Conservation (phyloP, 1,140 invertebrate genomes). For the Cephus cinctus region DNA sequence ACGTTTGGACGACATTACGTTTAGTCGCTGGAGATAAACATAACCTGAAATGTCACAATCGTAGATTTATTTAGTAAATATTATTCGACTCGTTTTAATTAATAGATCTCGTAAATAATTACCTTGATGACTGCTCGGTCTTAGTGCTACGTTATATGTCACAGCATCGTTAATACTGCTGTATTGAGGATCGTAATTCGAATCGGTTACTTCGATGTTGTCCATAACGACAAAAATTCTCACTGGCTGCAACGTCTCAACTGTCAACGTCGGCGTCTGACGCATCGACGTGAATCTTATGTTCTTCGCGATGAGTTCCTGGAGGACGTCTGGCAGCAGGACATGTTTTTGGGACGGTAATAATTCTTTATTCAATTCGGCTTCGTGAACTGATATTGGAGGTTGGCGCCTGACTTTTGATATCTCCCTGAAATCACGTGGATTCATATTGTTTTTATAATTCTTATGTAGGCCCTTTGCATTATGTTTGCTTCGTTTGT, state of each 20-base stretch:
- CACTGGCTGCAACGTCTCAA: conserved; percentile 63
- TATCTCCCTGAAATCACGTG: conserved; percentile 45
- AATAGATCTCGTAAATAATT: conserved; percentile 16
- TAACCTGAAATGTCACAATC: conserved; percentile 58
- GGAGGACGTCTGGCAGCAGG: conserved; percentile 63
- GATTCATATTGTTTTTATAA: background rate
- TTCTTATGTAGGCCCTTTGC: conserved; percentile 26
- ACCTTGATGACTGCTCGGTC: conserved; percentile 63
- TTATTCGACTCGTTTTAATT: conserved; percentile 1
- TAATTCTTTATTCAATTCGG: conserved; percentile 49
- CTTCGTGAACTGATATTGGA: conserved; percentile 33
- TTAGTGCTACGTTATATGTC: conserved; percentile 66
- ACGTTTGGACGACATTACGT: conserved; percentile 43
- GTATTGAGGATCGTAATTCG: conserved; percentile 62
- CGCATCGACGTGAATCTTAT: conserved; percentile 50
- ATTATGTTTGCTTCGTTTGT: too few relatives aligned
- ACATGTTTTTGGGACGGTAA: conserved; percentile 61
- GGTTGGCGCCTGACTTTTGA: conserved; percentile 29
- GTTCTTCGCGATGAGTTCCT: conserved; percentile 59
- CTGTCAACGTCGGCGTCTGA: conserved; percentile 26
- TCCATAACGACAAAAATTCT: conserved; percentile 71
- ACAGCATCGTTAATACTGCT: conserved; percentile 62
- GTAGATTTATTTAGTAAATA: background rate
- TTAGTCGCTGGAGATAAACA: conserved; percentile 56
- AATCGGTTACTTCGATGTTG: conserved; percentile 71